Base-by-base conservation (phyloP, 2,113 vertebrate species). In the Melanerpes formicivorus region DNA sequence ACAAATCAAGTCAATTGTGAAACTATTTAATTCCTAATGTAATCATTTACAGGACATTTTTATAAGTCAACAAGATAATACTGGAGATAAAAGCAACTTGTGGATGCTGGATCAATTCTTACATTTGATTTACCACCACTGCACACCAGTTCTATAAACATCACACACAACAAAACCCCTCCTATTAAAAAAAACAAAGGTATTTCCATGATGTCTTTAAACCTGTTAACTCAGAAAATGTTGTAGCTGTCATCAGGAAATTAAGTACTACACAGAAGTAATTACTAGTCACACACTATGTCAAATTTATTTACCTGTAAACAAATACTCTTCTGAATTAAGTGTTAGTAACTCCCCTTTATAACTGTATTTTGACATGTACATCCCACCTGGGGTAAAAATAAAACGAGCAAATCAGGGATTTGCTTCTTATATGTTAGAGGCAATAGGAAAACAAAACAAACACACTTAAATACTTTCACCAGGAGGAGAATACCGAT, bases 301-400 rank as follows among this genome's bases (percentile, higher is more conserved):
- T 92, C 90, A 95, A 73, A 90, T 73, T 60, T 95, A 95, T 97
- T 96, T 96, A 97, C 88, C 85, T 96, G 92, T 92, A 96, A 95
- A 96, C 92, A 94, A 96, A 95, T 90, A 95, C 55, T 88, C 70
- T 84, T 90, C 89, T 87, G 93, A 75, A 95, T 93, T 94, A 93
- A 94, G 90, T 62, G 62, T 82, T 83, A 95, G 75, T 72, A 86
- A 95, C 72, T 92, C 76, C 73, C 86, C 82, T 88, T 93, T 88
- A 87, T 88, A 93, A 96, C 75, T 80, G 83, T 86, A 90, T 90
- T 91, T 93, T 90, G 48, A 83, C 95, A 93, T 13, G 77, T 78
- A 90, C 67, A 88, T 73, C 55, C 83, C 77, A 84, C 67, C 84
- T 67, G 80, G 25, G 19, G 50, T 37, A 88, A 34, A 88, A 94